Evolutionary conservation across 2,888 invertebrate species (phyloP).

Genomic region (Neoscelio sp.): DNA sequence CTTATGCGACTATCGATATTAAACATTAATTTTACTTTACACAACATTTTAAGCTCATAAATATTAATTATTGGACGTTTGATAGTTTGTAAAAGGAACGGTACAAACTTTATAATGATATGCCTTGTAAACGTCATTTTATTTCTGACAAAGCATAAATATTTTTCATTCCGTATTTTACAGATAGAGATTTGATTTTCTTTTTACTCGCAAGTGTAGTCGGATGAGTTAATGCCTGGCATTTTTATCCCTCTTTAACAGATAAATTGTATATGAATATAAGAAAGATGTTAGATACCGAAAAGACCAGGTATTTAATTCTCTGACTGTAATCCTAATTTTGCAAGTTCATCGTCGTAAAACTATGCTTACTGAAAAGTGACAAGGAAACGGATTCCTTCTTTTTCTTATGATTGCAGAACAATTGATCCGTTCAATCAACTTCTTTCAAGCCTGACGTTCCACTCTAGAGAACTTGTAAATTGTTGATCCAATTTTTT

Average conservation of each 20-base stretch:
- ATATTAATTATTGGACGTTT: slow-evolving; percentile 38
- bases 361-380: slow-evolving; percentile 5
- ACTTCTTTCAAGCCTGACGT: slow-evolving; percentile 25
- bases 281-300: no score
- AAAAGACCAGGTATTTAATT: no score
- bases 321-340: no score
- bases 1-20: slow-evolving; percentile 43
- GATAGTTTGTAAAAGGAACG: slow-evolving; percentile 27
- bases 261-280: no score
- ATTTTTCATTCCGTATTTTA: no score
- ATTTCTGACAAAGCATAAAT: no score
- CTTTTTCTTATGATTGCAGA: slow-evolving; percentile 9
- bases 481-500: slow-evolving; percentile 34
- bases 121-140: no score
- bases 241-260: no score
- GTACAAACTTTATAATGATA: slow-evolving; percentile 28
- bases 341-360: slow-evolving; percentile 16
- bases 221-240: no score
- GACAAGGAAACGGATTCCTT: slow-evolving; percentile 27
- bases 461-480: slow-evolving; percentile 17
- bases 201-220: slow-evolving; percentile 9
- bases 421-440: slow-evolving; percentile 22
- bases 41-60: slow-evolving; percentile 44
- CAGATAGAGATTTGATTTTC: slow-evolving; percentile 5
- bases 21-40: slow-evolving; percentile 27